Conservation (phyloP, 2,113 vertebrate genomes). For the Dendrocopos noguchii region DNA sequence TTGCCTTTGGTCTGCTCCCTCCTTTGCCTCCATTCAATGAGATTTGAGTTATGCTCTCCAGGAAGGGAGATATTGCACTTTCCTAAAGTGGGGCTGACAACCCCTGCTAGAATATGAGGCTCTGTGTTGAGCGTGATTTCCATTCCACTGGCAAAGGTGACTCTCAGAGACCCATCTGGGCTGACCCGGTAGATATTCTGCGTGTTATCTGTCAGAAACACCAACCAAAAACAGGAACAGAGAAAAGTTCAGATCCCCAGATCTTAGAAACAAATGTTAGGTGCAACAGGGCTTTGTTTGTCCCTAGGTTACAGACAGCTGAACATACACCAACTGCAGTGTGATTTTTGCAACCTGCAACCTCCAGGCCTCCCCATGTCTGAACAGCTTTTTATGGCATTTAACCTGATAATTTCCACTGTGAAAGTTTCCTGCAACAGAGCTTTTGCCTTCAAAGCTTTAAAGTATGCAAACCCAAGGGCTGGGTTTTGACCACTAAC, state of each 20-base stretch:
- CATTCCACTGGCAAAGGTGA: constrained; percentile 95
- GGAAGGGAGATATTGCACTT: constrained; percentile 97
- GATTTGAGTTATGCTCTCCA: constrained; percentile 92
- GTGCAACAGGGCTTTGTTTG: neutral
- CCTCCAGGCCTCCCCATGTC: neutral
- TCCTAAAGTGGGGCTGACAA: constrained; percentile 91
- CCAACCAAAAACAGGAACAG: neutral
- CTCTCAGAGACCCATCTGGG: constrained; percentile 91
- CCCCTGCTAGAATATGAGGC: constrained; percentile 90
- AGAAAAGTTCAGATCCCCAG: neutral
- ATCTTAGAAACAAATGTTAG: neutral
- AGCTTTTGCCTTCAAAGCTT: constrained; percentile 1
- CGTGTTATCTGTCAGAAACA: constrained; percentile 84
- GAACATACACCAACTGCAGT: neutral
- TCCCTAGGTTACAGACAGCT: neutral
- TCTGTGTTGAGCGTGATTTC: constrained; percentile 93
- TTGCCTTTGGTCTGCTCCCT: constrained; percentile 95
- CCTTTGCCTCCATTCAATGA: constrained; percentile 97
- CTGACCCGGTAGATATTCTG: constrained; percentile 94
- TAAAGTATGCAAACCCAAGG: neutral
- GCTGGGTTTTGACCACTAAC: neutral
- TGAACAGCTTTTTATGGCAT: neutral
- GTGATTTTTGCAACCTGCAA: neutral
- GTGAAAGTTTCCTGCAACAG: neutral
- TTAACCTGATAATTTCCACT: constrained; percentile 9